A percentile compares a stretch with the other conserved stretches of the same genome.
Evolutionary conservation across 2,113 vertebrate species (phyloP).

Genomic region (Cercocebus atys): DNA sequence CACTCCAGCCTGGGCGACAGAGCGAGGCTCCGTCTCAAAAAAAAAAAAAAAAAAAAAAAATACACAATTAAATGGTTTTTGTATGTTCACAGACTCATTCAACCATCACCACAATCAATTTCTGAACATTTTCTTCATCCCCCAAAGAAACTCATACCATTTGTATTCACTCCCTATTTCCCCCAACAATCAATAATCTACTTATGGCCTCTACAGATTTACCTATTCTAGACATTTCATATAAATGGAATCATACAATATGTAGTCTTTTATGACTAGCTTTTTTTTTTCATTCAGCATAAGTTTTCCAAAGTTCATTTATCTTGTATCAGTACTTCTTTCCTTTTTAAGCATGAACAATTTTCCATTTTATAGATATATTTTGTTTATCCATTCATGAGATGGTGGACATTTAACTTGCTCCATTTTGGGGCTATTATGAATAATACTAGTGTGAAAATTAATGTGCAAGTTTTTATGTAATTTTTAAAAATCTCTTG

Average conservation of each 20-base stretch:
- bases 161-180: neutral
- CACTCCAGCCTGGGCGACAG: too few species aligned
- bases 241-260: slow-evolving; percentile 2
- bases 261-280: neutral
- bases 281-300: neutral
- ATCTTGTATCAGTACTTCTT: neutral
- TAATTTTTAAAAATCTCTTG: neutral
- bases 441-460: neutral
- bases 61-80: neutral
- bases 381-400: neutral
- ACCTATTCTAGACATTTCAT: neutral
- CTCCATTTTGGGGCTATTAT: neutral
- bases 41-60: too few species aligned
- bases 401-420: neutral
- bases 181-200: neutral
- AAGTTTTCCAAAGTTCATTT: slow-evolving; percentile 35
- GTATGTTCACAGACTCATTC: neutral
- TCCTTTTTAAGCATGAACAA: neutral
- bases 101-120: neutral
- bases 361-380: slow-evolving; percentile 41
- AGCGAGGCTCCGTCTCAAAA: too few species aligned
- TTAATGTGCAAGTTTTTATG: neutral
- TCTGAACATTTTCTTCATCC: slow-evolving; percentile 34
- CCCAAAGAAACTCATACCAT: neutral
- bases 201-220: neutral